Percentiles rank a stretch among this genome's conserved stretches.
Evolutionary conservation across 2,113 vertebrate genomes (phyloP).

Genomic region (Plecotus auritus): DNA sequence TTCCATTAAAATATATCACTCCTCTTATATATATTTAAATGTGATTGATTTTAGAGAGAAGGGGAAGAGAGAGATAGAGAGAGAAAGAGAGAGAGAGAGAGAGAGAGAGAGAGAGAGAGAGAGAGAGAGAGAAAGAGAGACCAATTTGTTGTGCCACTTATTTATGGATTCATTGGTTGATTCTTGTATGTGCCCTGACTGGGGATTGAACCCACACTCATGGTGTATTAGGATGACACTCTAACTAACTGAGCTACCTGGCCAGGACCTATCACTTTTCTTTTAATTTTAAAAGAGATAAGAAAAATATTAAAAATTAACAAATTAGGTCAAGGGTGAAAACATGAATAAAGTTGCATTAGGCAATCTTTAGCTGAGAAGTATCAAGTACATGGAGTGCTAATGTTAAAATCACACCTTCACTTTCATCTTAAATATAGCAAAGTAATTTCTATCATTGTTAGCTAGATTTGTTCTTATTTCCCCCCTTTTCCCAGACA

Average conservation of each 20-base stretch:
- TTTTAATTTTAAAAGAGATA: background rate
- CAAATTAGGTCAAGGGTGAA: background rate
- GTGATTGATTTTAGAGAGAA: background rate
- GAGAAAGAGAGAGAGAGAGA: background rate
- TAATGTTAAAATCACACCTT: background rate
- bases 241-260: background rate
- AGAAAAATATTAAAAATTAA: background rate
- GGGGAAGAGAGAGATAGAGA: background rate
- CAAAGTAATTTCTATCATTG: background rate
- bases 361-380: background rate
- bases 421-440: background rate
- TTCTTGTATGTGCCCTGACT: no score
- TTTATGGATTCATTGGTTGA: background rate
- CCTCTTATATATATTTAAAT: background rate
- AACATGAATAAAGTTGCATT: background rate
- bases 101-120: background rate
- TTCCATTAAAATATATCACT: background rate
- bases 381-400: background rate
- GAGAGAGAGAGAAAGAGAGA: no score
- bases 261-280: background rate
- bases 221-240: background rate
- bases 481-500: background rate
- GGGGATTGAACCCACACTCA: no score
- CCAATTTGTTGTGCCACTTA: background rate
- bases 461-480: background rate